Evolutionary conservation across 2,113 vertebrate genomes (phyloP), one percentile per base, ranked within the genome.

Genomic region (Embiotoca jacksoni): DNA sequence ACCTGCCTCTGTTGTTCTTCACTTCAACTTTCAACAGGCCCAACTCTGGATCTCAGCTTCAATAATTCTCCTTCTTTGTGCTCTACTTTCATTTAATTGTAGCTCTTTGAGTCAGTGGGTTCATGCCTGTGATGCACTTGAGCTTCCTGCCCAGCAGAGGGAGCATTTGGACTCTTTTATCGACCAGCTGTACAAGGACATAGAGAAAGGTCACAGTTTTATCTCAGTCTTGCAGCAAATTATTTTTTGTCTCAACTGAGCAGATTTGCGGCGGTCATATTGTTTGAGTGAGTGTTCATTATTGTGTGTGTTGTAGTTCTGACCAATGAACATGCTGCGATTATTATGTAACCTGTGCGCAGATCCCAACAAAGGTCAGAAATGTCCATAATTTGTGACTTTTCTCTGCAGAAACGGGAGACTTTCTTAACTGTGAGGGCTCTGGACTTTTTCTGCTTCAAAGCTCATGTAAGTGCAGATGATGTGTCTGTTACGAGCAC

Each of bases 371-470:
- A 66, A 67, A 80, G 35, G 65, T 75, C 61, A 65, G 10, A 47
- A 8, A 5, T 72, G n/a, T 66, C 3, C 37, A 35, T 81, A 33
- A 68, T 81, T 36, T 47, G 3, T 88, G n/a, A 61, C 14, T 74
- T 80, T 3, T 70, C 65, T 76, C 85, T 92, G 71, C 90, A 99
- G 98, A 97, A 90, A 99, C 97, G 0, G 98, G 98, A 49, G 98
- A 99, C 83, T 99, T 99, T 89, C 95, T 99, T 61, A 99, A 99
- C 95, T 99, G 97, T n/a, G 98, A 99, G 91, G 97, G 98, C 10
- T 99, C 98, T 0, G 98, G 98, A 65, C 96, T 99, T n/a, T 99
- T 97, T 47, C 87, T 98, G 83, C 96, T 99, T 67, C 98, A 99
- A 86, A 99, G 98, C 94, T 97, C 97, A 89, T 99, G 98, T 99